Evolutionary conservation across 1,140 invertebrate species (phyloP), one percentile per base, ranked within the genome.

Genomic region (Cydia strobilella): DNA sequence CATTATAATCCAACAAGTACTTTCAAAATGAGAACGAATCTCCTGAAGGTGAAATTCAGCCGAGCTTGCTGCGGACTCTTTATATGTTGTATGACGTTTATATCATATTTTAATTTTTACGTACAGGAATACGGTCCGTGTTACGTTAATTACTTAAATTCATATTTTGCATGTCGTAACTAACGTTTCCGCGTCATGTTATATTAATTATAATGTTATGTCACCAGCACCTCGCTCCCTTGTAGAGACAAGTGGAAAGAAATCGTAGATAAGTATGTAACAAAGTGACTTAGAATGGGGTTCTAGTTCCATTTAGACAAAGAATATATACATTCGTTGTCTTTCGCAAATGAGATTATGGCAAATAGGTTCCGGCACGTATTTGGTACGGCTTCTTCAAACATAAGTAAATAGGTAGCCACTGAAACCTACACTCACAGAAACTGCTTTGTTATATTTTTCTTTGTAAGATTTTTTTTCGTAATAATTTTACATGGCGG

Each of bases 331-430:
- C 31, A 27, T 0, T 66, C 13, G 31, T 20, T 69, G 65, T 69
- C 65, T 69, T 69, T 69, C 65, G 65, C 31, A 69, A 69, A 69
- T 35, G n/a, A 69, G 65, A 69, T 69, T 69, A 69, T 35, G n/a
- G 6, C 3, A 69, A 42, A 69, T 69, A 69, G 65, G 65, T 42
- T n/a, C 27, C 63, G 35, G n/a, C 65, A 31, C 31, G 27, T 0
- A 39, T 18, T 13, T 39, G 13, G 20, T 69, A 69, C 10, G 65
- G 65, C 27, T 69, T 69, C 65, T n/a, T 69, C n/a, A 9, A 35
- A 35, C n/a, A 15, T 69, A 69, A 31, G 65, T 35, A 69, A 31
- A 35, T 35, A 35, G 13, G 15, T 54, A 59, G 18, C 54, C 20
- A 59, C 54, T 59, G 2, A 23, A 59, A 23, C 54, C 54, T 59